phyloP scores from a whole-genome alignment of 2,113 vertebrate genomes.

The Plectropomus leopardus region DNA sequence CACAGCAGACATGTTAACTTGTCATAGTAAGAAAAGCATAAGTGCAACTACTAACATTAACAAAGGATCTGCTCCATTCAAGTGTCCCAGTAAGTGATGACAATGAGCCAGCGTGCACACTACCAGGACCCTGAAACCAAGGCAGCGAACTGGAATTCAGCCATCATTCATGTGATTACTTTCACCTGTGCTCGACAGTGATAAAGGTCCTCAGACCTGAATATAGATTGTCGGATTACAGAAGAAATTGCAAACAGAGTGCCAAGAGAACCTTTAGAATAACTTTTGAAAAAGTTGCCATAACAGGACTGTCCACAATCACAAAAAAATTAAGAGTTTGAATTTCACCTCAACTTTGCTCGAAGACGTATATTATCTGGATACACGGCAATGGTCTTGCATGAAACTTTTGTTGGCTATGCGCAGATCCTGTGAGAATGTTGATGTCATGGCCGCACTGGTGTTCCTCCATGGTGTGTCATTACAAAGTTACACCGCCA shows the following conservation, averaged over 20 bases:
- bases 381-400: too few relatives aligned
- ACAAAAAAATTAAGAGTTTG: background rate
- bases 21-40: background rate
- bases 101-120: background rate
- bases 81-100: background rate
- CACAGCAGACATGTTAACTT: background rate
- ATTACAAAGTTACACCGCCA: too few relatives aligned
- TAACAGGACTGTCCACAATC: background rate
- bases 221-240: background rate
- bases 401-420: too few relatives aligned
- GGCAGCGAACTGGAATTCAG: background rate
- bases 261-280: background rate
- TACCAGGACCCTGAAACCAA: background rate
- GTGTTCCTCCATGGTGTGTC: too few relatives aligned
- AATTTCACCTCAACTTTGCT: too few relatives aligned
- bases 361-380: background rate
- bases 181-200: background rate
- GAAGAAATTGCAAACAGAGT: background rate
- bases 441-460: too few relatives aligned
- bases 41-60: background rate
- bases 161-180: background rate
- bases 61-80: background rate
- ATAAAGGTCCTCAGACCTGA: background rate
- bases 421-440: too few relatives aligned
- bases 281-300: too few relatives aligned